A percentile compares a stretch with the other conserved stretches of the same genome.
phyloP scores from a whole-genome alignment of 2,888 invertebrate genomes.

The Ypsolopha sequella region DNA sequence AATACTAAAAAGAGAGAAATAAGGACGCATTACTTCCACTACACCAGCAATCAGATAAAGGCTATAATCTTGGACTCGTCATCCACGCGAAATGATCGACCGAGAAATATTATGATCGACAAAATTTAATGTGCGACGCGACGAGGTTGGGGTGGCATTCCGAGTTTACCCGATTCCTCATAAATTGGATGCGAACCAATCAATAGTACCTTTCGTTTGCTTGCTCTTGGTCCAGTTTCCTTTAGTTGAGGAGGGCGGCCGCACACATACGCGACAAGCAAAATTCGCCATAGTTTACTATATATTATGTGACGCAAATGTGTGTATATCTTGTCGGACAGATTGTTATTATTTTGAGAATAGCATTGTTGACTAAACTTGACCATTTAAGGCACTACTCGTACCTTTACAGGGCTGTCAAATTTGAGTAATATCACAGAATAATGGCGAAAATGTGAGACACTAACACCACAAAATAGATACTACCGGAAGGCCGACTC shows the following conservation, averaged over 20 bases:
- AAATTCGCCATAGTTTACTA: no score
- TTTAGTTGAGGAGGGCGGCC: constrained; percentile 9
- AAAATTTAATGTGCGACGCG: background rate
- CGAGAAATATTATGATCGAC: constrained; percentile 15
- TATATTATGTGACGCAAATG: no score
- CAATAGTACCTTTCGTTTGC: constrained; percentile 18
- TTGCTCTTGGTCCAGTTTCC: constrained; percentile 5
- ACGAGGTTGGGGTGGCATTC: constrained; percentile 10
- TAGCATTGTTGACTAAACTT: no score
- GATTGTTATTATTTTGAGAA: no score
- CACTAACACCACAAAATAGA: no score
- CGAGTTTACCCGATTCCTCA: constrained; percentile 11
- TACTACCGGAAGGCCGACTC: no score
- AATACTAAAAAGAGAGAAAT: constrained; percentile 21
- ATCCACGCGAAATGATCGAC: constrained; percentile 24
- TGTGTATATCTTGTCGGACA: no score
- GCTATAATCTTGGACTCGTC: constrained; percentile 32
- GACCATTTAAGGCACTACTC: no score
- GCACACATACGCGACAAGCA: no score
- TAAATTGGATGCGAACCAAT: constrained; percentile 42
- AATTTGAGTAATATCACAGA: no score
- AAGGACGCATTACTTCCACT: constrained; percentile 41
- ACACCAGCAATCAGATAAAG: constrained; percentile 35
- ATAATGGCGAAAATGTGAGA: no score
- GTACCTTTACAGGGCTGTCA: no score